A percentile compares a stretch with the other conserved stretches of the same genome.
phyloP scores from a whole-genome alignment of 2,797 vertebrate species.

The Gouania willdenowi region DNA sequence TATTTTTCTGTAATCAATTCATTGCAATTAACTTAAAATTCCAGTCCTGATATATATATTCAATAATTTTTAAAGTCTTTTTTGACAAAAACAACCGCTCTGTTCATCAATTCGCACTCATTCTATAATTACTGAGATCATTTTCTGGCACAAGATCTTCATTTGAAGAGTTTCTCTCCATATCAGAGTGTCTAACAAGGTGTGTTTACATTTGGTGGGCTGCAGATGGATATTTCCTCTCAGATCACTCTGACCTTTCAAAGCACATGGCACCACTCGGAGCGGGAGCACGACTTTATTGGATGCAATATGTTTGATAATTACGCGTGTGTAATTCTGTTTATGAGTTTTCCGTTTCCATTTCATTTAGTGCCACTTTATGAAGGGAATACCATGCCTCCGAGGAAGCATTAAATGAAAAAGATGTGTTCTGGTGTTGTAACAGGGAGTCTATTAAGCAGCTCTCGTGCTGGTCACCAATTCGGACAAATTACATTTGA shows the following conservation, averaged over 20 bases:
- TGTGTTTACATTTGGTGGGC: constrained; percentile 29
- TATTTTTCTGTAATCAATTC: constrained; percentile 1
- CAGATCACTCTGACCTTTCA: constrained; percentile 41
- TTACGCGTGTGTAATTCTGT: constrained; percentile 18
- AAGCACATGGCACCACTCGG: constrained; percentile 23
- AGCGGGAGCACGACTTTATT: neutral
- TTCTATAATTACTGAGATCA: constrained; percentile 1
- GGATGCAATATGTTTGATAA: constrained; percentile 24
- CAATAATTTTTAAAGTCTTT: constrained; percentile 13
- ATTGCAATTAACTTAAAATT: constrained; percentile 23
- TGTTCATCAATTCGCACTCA: constrained; percentile 11
- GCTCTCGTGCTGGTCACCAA: no score
- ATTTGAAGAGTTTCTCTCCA: constrained; percentile 1
- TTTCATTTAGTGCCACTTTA: neutral
- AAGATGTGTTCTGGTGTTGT: neutral
- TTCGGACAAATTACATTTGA: no score
- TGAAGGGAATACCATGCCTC: constrained; percentile 1
- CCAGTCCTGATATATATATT: neutral
- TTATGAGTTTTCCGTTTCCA: neutral
- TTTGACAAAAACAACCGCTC: neutral
- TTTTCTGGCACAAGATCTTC: neutral
- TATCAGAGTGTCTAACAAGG: constrained; percentile 8
- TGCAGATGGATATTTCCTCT: constrained; percentile 26
- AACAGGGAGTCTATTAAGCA: no score
- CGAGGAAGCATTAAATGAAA: constrained; percentile 4